phyloP scores from a whole-genome alignment of 2,888 invertebrate species.

The Leuctra nigra region DNA sequence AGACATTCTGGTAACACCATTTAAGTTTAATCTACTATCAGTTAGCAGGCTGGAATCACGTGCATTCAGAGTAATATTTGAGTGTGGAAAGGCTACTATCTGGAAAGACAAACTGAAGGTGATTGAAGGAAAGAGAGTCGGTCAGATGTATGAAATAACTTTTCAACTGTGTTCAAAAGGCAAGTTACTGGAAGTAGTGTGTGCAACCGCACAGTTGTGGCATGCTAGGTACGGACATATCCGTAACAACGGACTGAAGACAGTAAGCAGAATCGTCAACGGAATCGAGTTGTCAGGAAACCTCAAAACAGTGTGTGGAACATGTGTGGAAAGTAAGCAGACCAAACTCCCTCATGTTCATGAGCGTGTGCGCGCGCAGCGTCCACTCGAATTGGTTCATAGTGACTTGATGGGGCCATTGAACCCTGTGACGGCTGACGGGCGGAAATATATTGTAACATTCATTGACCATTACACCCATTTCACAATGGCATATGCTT shows the following conservation, averaged over 20 bases:
- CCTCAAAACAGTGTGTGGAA: conserved; percentile 22
- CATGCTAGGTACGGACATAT: not conserved
- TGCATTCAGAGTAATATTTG: not conserved
- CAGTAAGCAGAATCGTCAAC: not conserved
- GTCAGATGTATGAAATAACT: not conserved
- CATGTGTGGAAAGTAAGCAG: conserved; percentile 32
- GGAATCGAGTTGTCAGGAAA: not conserved
- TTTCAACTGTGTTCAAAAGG: too few relatives aligned
- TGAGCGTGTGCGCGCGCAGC: conserved; percentile 23
- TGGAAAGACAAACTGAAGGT: not conserved
- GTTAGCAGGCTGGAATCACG: not conserved
- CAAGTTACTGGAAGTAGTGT: too few relatives aligned
- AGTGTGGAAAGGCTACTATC: not conserved
- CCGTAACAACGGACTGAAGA: not conserved
- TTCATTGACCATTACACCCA: conserved; percentile 30
- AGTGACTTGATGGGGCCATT: conserved; percentile 28
- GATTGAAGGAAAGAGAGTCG: not conserved
- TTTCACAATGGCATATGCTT: conserved; percentile 26
- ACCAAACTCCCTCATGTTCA: conserved; percentile 31
- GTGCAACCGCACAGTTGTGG: too few relatives aligned
- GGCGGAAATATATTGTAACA: conserved; percentile 27
- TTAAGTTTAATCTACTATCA: not conserved
- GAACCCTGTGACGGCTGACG: conserved; percentile 24
- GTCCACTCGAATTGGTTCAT: conserved; percentile 27
- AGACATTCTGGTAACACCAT: not conserved